Evolutionary conservation across 2,888 invertebrate species (phyloP).

Genomic region (Epirrita christyi): DNA sequence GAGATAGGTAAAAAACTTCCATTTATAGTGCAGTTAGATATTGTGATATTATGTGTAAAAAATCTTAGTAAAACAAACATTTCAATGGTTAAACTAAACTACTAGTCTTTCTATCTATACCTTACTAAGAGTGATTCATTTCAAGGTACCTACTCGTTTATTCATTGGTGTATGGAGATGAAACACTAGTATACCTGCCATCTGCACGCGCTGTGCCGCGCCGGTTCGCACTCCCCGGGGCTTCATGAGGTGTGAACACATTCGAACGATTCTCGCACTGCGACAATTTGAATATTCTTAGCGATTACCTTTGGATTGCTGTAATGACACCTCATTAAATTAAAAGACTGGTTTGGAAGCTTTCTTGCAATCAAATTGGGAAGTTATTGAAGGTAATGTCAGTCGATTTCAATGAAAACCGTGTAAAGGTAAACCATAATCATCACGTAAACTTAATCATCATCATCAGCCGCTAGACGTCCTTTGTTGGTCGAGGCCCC

Average conservation of each 20-base stretch:
- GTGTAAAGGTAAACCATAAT: conserved; percentile 13
- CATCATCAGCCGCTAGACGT: no score
- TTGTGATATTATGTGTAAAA: no score
- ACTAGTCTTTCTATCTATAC: no score
- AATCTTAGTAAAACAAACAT: no score
- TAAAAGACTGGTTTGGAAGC: conserved; percentile 4
- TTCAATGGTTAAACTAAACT: no score
- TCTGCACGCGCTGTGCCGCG: conserved; percentile 31
- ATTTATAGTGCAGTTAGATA: no score
- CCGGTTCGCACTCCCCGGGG: conserved; percentile 69
- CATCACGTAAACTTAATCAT: no score
- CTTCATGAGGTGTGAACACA: conserved; percentile 74
- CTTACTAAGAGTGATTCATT: no score
- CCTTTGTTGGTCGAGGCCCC: no score
- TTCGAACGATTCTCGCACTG: conserved; percentile 58
- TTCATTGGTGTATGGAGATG: neutral
- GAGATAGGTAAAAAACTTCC: no score
- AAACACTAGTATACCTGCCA: neutral
- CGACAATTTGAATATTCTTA: conserved; percentile 57
- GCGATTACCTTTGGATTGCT: conserved; percentile 28
- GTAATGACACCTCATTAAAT: conserved; percentile 20
- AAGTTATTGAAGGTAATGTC: conserved; percentile 16
- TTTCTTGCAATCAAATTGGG: conserved; percentile 8
- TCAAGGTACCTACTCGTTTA: neutral
- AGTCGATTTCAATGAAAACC: conserved; percentile 16